Base-by-base conservation (phyloP, 2,888 invertebrate genomes). In the Aproaerema taeniolella region DNA sequence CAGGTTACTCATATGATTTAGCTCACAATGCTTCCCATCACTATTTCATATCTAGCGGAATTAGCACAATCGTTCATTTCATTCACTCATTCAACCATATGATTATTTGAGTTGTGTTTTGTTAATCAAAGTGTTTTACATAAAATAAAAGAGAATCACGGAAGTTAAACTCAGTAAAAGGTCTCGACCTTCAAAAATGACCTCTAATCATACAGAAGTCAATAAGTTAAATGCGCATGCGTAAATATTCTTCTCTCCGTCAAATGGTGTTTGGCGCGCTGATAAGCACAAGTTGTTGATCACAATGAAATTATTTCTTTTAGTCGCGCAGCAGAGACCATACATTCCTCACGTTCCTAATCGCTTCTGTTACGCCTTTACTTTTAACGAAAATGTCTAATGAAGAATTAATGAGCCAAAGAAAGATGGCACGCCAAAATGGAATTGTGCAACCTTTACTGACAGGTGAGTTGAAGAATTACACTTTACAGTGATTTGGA, bases 401-500 rank as follows among this genome's bases (percentile, higher is more conserved):
- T 65, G 64, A 66, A 49, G 68, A 77, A 58, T 57, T 67, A 45
- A 47, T 55, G 46, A 61, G 46, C 48, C 70, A 56, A 47, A 68
- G 64, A 60, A 74, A 67, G 62, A 88, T 88, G 78, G 85, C 89
- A 53, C 87, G 90, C 38, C 92, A 93, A 72, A 95, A 94, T 87
- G 92, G 93, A 56, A 92, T 96, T 62, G 94, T 96, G 52, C 96
- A 96, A 85, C 96, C 96, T 38, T 88, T 96, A 45, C 89, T 97
- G 46, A 96, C 96, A 78, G 96, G 96, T 95, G 79, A 86, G 73
- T 70, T 45, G 26, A 7, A n/a, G 13, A 34, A 25, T 13, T 24
- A 9, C 9, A 24, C 31, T n/a, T 39, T 50, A 53, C 11, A 26
- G 32, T 39, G 51, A 53, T 57, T 64, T 58, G 59, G 67, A 72